phyloP scores from a whole-genome alignment of 2,113 vertebrate genomes.

The Toxotes jaculatrix region DNA sequence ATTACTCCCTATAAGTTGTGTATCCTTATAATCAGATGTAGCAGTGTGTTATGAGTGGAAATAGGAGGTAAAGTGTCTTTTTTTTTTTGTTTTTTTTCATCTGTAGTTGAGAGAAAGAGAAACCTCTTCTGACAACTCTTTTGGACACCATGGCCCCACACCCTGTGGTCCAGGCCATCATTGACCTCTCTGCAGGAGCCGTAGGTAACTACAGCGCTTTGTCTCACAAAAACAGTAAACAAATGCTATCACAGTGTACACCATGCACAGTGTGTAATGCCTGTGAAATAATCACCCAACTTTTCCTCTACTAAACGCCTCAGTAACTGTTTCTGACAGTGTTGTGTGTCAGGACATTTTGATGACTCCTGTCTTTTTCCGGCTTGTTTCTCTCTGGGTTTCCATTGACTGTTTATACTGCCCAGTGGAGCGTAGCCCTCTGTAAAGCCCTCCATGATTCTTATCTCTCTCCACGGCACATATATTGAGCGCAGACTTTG shows the following conservation, averaged over 20 bases:
- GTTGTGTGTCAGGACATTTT: slow-evolving; percentile 17
- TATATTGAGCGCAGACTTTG: background rate
- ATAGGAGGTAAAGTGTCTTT: background rate
- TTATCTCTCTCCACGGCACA: slow-evolving; percentile 13
- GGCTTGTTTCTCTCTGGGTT: slow-evolving; percentile 50
- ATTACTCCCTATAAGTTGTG: background rate
- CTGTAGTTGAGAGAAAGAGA: slow-evolving; percentile 32
- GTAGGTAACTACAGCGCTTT: slow-evolving; percentile 85
- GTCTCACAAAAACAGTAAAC: background rate
- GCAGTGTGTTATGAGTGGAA: background rate
- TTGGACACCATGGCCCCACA: slow-evolving; percentile 84
- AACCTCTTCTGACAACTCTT: slow-evolving; percentile 14
- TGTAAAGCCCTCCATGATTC: slow-evolving; percentile 13
- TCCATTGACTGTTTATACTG: slow-evolving; percentile 22
- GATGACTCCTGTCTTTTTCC: slow-evolving; percentile 68
- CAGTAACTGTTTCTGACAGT: background rate
- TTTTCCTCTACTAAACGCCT: background rate
- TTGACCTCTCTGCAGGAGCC: slow-evolving; percentile 95
- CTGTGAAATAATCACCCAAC: background rate
- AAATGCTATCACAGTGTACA: background rate
- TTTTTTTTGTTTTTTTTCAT: background rate
- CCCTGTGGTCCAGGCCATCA: slow-evolving; percentile 91
- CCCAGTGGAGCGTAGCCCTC: background rate
- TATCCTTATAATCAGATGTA: background rate
- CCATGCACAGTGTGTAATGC: background rate